phyloP scores from a whole-genome alignment of 2,888 invertebrate genomes.

The Pegoplata infirma region DNA sequence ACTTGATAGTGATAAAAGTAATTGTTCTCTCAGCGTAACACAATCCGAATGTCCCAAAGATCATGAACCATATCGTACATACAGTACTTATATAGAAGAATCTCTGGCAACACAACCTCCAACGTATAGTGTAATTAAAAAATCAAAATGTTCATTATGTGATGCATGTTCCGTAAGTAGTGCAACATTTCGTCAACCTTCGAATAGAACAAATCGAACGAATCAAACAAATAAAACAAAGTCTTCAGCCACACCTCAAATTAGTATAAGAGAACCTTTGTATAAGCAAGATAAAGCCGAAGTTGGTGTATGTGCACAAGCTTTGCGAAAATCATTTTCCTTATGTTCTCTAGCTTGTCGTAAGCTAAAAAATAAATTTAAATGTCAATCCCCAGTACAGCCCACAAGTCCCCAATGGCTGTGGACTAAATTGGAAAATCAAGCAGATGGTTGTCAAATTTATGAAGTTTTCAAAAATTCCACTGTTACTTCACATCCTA shows the following conservation, averaged over 20 bases:
- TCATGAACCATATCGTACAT: slow-evolving; percentile 11
- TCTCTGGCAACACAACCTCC: neutral
- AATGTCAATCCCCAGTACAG: neutral
- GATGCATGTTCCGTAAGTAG: neutral
- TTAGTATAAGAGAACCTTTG: neutral
- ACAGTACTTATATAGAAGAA: slow-evolving; percentile 7
- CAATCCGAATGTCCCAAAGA: slow-evolving; percentile 37
- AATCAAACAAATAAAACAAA: too few species aligned
- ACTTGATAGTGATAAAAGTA: slow-evolving; percentile 7
- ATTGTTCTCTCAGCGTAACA: slow-evolving; percentile 36
- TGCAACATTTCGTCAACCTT: neutral
- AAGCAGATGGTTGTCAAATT: slow-evolving; percentile 67
- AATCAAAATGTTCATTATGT: slow-evolving; percentile 35
- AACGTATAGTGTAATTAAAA: slow-evolving; percentile 34
- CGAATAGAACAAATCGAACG: too few species aligned
- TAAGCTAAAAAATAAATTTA: slow-evolving; percentile 63
- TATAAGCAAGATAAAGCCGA: neutral
- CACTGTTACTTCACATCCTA: slow-evolving; percentile 47
- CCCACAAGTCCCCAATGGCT: slow-evolving; percentile 62
- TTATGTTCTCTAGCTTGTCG: slow-evolving; percentile 67
- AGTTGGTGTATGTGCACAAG: slow-evolving; percentile 14
- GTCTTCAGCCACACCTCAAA: neutral
- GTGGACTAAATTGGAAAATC: slow-evolving; percentile 68
- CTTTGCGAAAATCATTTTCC: slow-evolving; percentile 66
- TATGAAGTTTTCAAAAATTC: slow-evolving; percentile 71